A percentile compares a stretch with the other conserved stretches of the same genome.
Evolutionary conservation across 2,888 invertebrate genomes (phyloP).

Genomic region (Empis livida): DNA sequence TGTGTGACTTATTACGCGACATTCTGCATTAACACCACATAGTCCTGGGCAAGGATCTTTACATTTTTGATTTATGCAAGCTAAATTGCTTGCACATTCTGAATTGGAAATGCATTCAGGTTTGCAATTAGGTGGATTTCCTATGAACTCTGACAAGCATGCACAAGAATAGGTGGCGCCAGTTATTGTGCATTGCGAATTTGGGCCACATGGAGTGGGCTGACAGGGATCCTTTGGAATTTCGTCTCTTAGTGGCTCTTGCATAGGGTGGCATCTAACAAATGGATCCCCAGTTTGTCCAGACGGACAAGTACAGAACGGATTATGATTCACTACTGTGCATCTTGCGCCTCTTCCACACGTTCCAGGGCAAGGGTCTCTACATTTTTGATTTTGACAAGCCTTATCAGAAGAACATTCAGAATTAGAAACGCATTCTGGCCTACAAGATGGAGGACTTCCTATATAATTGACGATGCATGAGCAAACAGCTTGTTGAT

Average conservation of each 20-base stretch:
- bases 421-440: constrained; percentile 54
- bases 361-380: constrained; percentile 59
- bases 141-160: constrained; percentile 54
- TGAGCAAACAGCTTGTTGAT: constrained; percentile 48
- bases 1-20: constrained; percentile 42
- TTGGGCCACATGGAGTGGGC: constrained; percentile 71
- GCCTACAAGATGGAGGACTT: constrained; percentile 54
- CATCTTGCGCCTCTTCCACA: constrained; percentile 57
- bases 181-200: constrained; percentile 53
- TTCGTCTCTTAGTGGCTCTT: constrained; percentile 50
- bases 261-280: constrained; percentile 38
- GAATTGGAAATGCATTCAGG: constrained; percentile 69
- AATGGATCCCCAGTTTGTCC: constrained; percentile 61
- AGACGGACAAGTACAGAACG: constrained; percentile 52
- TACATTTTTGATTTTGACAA: constrained; percentile 56
- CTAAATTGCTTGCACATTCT: constrained; percentile 58
- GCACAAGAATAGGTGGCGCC: constrained; percentile 55
- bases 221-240: constrained; percentile 41
- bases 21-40: constrained; percentile 46
- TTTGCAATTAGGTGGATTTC: constrained; percentile 62
- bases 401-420: constrained; percentile 54
- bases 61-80: constrained; percentile 64
- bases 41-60: constrained; percentile 56
- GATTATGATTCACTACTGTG: constrained; percentile 56
- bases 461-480: constrained; percentile 51